phyloP scores from a whole-genome alignment of 2,797 vertebrate genomes.

The Eutrigla gurnardus region DNA sequence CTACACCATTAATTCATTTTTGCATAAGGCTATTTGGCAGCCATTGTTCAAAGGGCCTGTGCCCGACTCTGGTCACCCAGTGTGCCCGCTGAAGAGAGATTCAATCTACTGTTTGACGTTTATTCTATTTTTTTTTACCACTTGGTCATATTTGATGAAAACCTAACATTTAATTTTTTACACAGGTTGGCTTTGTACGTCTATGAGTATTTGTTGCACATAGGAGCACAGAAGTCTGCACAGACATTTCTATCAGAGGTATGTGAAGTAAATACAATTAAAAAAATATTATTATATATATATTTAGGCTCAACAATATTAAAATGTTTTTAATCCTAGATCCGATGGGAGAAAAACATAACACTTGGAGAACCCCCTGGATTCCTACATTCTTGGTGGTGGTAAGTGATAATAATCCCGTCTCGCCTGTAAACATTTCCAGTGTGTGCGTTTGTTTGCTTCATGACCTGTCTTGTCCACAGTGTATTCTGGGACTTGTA shows the following conservation, averaged over 20 bases:
- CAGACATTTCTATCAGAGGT: constrained; percentile 99
- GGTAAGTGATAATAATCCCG: constrained; percentile 85
- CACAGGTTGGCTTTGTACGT: constrained; percentile 95
- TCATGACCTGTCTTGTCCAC: constrained; percentile 73
- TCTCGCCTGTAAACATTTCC: constrained; percentile 40
- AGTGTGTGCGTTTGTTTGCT: constrained; percentile 50
- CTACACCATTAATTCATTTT: constrained; percentile 67
- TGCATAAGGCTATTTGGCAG: constrained; percentile 73
- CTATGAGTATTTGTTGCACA: constrained; percentile 98
- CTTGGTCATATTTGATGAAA: constrained; percentile 13
- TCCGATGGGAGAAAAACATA: constrained; percentile 99
- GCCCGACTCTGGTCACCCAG: constrained; percentile 59
- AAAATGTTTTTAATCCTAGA: constrained; percentile 76
- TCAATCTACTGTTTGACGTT: constrained; percentile 17
- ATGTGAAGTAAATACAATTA: constrained; percentile 59
- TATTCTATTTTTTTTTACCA: background rate
- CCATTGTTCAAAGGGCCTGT: constrained; percentile 81
- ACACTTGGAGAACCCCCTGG: constrained; percentile 97
- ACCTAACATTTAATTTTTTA: background rate
- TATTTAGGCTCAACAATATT: background rate
- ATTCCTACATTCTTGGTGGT: constrained; percentile 99
- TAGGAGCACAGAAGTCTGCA: constrained; percentile 98
- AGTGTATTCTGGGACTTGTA: constrained; percentile 99
- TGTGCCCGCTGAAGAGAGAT: constrained; percentile 42
- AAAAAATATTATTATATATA: no score